Conservation (phyloP, 2,113 vertebrate genomes). For the Pteropus alecto region DNA sequence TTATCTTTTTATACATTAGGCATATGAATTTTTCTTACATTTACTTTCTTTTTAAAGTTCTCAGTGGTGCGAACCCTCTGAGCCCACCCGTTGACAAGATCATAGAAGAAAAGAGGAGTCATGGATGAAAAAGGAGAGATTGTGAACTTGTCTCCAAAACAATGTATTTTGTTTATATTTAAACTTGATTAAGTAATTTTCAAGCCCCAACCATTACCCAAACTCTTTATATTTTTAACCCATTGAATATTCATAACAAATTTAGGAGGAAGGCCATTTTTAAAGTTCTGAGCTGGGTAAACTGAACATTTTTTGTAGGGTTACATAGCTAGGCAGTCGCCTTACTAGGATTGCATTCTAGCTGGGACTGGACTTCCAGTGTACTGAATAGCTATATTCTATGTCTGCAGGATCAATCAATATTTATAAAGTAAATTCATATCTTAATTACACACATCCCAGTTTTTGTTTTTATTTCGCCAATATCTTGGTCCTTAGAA, state of each 20-base stretch:
- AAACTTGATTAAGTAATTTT: not conserved
- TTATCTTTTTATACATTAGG: not conserved
- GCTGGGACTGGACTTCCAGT: not conserved
- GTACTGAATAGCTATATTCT: not conserved
- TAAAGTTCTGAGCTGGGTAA: not conserved
- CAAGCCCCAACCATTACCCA: not conserved
- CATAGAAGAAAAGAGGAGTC: fast-evolving
- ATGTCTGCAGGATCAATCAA: not conserved
- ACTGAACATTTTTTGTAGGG: not conserved
- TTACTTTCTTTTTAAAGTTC: not conserved
- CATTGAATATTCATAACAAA: not conserved
- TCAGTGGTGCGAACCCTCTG: not conserved
- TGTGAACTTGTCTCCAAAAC: not conserved
- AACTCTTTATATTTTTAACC: not conserved
- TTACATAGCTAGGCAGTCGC: too few species aligned
- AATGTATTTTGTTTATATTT: not conserved
- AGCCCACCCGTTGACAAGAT: not conserved
- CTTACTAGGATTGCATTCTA: not conserved
- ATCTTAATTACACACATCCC: not conserved
- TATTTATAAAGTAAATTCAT: not conserved
- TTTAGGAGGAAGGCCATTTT: not conserved
- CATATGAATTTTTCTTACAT: not conserved
- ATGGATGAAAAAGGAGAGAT: not conserved
- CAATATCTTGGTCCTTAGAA: not conserved
- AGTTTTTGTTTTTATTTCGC: not conserved